Percentiles rank a stretch among this genome's conserved stretches.
phyloP scores from a whole-genome alignment of 2,888 invertebrate genomes.

The Hoplodrina ambigua region DNA sequence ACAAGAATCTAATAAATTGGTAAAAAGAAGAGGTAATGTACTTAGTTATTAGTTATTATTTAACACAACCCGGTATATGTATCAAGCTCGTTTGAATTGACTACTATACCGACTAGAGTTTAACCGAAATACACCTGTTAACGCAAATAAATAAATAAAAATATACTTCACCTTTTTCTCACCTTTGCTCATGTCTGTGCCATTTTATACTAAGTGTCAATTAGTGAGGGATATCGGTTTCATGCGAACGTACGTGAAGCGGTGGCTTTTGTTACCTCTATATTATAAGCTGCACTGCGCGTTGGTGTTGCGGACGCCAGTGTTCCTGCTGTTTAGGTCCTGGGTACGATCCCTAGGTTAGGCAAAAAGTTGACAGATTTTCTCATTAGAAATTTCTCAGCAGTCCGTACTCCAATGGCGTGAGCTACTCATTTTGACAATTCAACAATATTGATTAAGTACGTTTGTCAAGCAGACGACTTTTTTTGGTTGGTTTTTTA shows the following conservation, averaged over 20 bases:
- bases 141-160: constrained; percentile 33
- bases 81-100: constrained; percentile 12
- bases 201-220: constrained; percentile 35
- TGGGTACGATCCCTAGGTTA: neutral
- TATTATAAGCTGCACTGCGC: neutral
- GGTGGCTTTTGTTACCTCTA: neutral
- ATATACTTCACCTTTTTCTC: constrained; percentile 1
- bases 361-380: neutral
- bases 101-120: neutral
- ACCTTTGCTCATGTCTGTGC: constrained; percentile 7
- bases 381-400: no score
- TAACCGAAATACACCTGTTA: neutral
- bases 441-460: no score
- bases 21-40: neutral
- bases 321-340: neutral
- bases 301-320: neutral
- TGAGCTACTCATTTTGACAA: no score
- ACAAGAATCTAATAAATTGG: neutral
- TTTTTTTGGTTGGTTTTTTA: no score
- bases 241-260: neutral
- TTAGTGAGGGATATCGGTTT: constrained; percentile 22
- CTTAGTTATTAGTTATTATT: neutral
- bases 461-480: no score
- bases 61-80: neutral
- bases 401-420: neutral